phyloP scores from a whole-genome alignment of 2,888 invertebrate species.

The Euclidia mi region DNA sequence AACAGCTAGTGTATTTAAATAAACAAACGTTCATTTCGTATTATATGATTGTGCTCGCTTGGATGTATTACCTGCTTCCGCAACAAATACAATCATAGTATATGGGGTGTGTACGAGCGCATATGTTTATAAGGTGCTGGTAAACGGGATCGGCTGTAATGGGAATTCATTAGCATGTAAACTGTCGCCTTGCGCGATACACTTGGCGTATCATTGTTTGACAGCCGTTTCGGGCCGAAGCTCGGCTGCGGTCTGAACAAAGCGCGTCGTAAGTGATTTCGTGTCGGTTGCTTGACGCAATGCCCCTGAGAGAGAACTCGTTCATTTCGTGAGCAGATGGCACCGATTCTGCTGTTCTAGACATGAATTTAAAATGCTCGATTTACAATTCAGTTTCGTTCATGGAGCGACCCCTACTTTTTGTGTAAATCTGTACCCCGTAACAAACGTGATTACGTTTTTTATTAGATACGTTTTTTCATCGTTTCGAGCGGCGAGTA shows the following conservation, averaged over 20 bases:
- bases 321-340: constrained; percentile 68
- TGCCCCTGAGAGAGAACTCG: constrained; percentile 70
- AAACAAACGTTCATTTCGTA: background rate
- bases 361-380: constrained; percentile 70
- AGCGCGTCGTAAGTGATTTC: constrained; percentile 66
- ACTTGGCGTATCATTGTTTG: constrained; percentile 50
- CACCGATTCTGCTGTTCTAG: constrained; percentile 66
- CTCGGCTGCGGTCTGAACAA: constrained; percentile 49
- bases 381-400: constrained; percentile 64
- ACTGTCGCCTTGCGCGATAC: constrained; percentile 34
- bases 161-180: constrained; percentile 51
- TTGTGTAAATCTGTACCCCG: constrained; percentile 58
- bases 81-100: background rate
- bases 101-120: background rate
- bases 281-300: constrained; percentile 63
- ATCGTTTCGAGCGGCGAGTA: constrained; percentile 47
- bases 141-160: constrained; percentile 30
- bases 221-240: constrained; percentile 34
- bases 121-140: constrained; percentile 25
- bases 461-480: constrained; percentile 65
- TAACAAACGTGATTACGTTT: constrained; percentile 66
- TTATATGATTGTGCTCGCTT: constrained; percentile 11
- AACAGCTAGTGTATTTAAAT: constrained; percentile 7
- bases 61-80: background rate
- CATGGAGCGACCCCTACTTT: constrained; percentile 50